phyloP scores from a whole-genome alignment of 2,888 invertebrate species.

The Itoplectis maculator region DNA sequence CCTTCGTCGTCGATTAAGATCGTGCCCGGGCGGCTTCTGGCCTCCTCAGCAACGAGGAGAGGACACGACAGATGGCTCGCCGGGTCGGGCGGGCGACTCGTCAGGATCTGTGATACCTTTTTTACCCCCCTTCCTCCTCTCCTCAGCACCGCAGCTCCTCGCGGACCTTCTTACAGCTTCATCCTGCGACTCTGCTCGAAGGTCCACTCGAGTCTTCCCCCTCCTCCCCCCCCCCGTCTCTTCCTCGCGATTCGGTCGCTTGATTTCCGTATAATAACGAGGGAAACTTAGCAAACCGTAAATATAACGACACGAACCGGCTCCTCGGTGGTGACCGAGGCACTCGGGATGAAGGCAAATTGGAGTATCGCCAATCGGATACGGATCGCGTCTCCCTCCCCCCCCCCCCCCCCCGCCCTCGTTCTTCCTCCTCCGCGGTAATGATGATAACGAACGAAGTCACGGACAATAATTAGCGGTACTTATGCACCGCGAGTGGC shows the following conservation, averaged over 20 bases:
- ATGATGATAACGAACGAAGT: slow-evolving; percentile 13
- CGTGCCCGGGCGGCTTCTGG: slow-evolving; percentile 34
- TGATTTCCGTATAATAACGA: slow-evolving; percentile 1
- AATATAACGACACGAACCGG: slow-evolving; percentile 2
- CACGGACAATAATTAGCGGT: slow-evolving; percentile 11
- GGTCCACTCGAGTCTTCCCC: neutral
- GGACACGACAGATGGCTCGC: slow-evolving; percentile 35
- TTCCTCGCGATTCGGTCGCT: neutral
- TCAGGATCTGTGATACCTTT: no score
- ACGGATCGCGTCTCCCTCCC: neutral
- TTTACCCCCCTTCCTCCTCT: no score
- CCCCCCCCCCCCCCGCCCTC: no score
- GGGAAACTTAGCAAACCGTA: neutral
- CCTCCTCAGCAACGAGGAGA: neutral
- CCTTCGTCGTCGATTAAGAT: slow-evolving; percentile 72
- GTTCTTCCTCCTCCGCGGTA: neutral
- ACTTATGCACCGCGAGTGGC: neutral
- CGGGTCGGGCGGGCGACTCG: slow-evolving; percentile 1
- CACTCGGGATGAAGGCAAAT: neutral
- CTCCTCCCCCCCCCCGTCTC: neutral
- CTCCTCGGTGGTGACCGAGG: neutral
- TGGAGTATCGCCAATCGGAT: slow-evolving; percentile 23
- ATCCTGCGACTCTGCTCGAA: neutral
- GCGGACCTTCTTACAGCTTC: neutral
- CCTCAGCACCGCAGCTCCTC: neutral